Base-by-base conservation (phyloP, 2,797 vertebrate species). In the Anableps anableps region DNA sequence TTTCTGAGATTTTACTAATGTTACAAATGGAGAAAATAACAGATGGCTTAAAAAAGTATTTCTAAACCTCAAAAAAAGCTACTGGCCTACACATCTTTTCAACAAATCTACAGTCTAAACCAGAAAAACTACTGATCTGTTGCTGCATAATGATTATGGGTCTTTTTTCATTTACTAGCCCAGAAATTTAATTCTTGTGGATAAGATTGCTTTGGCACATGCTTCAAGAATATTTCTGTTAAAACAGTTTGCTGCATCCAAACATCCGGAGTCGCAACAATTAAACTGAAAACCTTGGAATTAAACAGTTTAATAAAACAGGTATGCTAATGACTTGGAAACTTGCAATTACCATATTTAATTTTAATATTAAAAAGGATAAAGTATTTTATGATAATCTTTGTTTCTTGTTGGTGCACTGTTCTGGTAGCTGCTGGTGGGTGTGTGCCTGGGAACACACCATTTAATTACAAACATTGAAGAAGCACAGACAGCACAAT, bases 401-500 rank as follows among this genome's bases (percentile, higher is more conserved):
- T 45, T n/a, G 68, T 29, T 71, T 2, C 38, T 29, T 8, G 9
- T 17, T 45, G 26, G 68, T 45, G 13, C 23, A 71, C 38, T 45
- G 13, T 71, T 71, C 10, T 4, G 13, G 36, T 45, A 68, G 7
- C 34, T 47, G 29, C 34, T 75, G 17, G 29, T 70, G 8, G 13
- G 21, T 19, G 72, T 17, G 34, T 62, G 23, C 64, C 38, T 71
- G 76, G 50, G 79, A 48, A 76, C 17, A 26, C 43, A 74, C 31
- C 47, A 74, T 75, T 72, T 62, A 31, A 43, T 53, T 66, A 16
- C 34, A 29, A 74, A 47, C 23, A 60, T n/a, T 48, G 74, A 77
- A 51, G 47, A 75, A 79, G 76, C 13, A n/a, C 11, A 72, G 38
- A 68, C 17, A 3, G 41, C 51, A 80, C 23, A 83, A 74, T 73